A percentile compares a stretch with the other conserved stretches of the same genome.
Evolutionary conservation across 2,888 invertebrate genomes (phyloP).

Genomic region (Orchestes rusci): DNA sequence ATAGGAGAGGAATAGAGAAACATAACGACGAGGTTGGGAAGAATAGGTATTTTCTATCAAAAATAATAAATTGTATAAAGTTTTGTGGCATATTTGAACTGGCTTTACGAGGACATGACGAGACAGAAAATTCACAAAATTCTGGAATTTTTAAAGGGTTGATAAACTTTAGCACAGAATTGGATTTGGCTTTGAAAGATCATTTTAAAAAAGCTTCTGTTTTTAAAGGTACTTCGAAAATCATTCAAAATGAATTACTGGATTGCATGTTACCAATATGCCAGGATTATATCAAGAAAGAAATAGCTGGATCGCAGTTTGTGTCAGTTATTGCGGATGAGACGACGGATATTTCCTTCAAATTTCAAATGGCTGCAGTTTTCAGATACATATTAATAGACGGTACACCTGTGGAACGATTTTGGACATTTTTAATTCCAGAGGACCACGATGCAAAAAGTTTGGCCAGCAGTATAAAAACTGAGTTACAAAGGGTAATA

Average conservation of each 20-base stretch:
- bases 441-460: conserved; percentile 17
- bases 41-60: too few relatives aligned
- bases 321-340: conserved; percentile 33
- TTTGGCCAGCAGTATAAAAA: conserved; percentile 6
- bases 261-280: conserved; percentile 15
- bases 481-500: conserved; percentile 4
- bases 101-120: conserved; percentile 29
- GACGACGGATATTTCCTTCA: conserved; percentile 30
- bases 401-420: conserved; percentile 26
- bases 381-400: conserved; percentile 28
- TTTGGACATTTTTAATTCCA: conserved; percentile 30
- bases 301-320: conserved; percentile 17
- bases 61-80: too few relatives aligned
- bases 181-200: conserved; percentile 14
- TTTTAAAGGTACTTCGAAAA: conserved; percentile 20
- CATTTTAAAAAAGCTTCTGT: conserved; percentile 15
- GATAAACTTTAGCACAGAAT: conserved; percentile 16
- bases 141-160: conserved; percentile 17
- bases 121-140: conserved; percentile 11
- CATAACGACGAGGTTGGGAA: too few relatives aligned
- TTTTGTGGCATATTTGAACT: too few relatives aligned
- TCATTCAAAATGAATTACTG: conserved; percentile 11
- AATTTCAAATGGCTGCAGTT: conserved; percentile 30
- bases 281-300: conserved; percentile 21
- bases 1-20: too few relatives aligned